Percentiles rank a stretch among this genome's conserved stretches.
Conservation (phyloP, 2,797 vertebrate species). For the Smutsia gigantea region DNA sequence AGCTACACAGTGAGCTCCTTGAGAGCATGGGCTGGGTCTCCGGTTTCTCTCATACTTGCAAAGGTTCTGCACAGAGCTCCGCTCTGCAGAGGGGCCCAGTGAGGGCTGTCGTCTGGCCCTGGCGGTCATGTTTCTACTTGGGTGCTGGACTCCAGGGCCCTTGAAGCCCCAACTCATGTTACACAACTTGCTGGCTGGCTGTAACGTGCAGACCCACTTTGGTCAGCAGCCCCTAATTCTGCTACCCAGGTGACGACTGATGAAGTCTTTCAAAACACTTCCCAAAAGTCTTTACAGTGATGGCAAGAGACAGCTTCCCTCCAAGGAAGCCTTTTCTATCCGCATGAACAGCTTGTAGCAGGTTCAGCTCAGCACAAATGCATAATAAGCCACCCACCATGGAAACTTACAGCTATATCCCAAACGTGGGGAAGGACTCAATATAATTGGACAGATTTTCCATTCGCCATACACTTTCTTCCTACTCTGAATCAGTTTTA, state of each 20-base stretch:
- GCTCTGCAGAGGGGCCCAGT: slow-evolving; percentile 57
- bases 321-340: slow-evolving; percentile 2
- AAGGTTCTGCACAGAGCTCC: background rate
- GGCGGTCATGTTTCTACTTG: slow-evolving; percentile 82
- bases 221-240: background rate
- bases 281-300: background rate
- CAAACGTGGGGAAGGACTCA: background rate
- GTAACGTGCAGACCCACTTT: slow-evolving; percentile 24
- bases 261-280: background rate
- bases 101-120: slow-evolving; percentile 66
- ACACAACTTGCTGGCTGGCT: slow-evolving; percentile 68
- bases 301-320: background rate
- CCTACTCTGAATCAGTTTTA: slow-evolving; percentile 40
- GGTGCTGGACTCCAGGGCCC: slow-evolving; percentile 61
- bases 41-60: slow-evolving; percentile 71
- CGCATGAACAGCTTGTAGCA: slow-evolving; percentile 7
- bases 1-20: background rate
- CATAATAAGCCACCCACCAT: slow-evolving; percentile 47
- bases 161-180: slow-evolving; percentile 74
- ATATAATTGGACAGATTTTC: background rate
- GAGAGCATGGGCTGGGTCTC: slow-evolving; percentile 57
- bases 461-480: background rate
- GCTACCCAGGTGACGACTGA: background rate
- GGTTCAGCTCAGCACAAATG: slow-evolving; percentile 38
- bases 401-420: slow-evolving; percentile 49